phyloP scores from a whole-genome alignment of 1,140 invertebrate genomes.

The Dryas iulia region DNA sequence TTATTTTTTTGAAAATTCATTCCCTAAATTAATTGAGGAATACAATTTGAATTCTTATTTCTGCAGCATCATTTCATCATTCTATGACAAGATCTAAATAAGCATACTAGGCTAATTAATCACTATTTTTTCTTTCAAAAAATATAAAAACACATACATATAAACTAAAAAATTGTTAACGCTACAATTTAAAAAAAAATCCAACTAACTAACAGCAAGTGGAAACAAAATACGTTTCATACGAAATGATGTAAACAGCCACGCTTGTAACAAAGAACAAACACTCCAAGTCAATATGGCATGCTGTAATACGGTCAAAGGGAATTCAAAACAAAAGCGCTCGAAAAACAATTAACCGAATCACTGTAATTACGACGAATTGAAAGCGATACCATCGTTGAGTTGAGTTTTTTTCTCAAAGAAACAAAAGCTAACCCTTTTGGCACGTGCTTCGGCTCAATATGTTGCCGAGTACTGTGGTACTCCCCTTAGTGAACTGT shows the following conservation, averaged over 20 bases:
- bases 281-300: conserved; percentile 66
- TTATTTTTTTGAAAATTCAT: too few species aligned
- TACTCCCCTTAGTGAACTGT: conserved; percentile 6
- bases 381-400: conserved; percentile 73
- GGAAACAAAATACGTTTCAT: not conserved
- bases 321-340: conserved; percentile 63
- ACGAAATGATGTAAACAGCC: conserved; percentile 15
- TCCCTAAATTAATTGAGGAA: too few species aligned
- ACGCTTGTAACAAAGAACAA: conserved; percentile 33
- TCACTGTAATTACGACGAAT: conserved; percentile 65
- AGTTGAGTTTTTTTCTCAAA: conserved; percentile 48
- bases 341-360: conserved; percentile 69
- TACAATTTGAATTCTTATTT: too few species aligned
- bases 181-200: not conserved
- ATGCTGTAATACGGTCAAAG: conserved; percentile 72
- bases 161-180: too few species aligned
- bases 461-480: conserved; percentile 45
- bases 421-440: conserved; percentile 62
- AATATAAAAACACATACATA: too few species aligned
- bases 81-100: too few species aligned
- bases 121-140: too few species aligned
- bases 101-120: too few species aligned
- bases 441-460: conserved; percentile 62
- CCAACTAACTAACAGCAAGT: not conserved
- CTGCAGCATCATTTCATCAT: too few species aligned